phyloP scores from a whole-genome alignment of 2,113 vertebrate genomes.

The Dromiciops gliroides region DNA sequence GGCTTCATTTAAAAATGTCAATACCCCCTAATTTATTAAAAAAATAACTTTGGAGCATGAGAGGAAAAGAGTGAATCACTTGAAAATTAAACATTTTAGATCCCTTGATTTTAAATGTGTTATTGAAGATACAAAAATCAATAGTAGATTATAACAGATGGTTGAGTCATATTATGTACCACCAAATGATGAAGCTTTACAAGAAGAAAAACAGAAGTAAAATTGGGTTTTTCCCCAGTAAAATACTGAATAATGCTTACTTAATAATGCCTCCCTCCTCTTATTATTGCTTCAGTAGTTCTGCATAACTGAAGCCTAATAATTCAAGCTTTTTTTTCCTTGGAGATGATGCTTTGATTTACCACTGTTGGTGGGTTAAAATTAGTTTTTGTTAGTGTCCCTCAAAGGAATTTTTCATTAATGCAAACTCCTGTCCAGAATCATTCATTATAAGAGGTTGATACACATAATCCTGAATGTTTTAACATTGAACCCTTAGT shows the following conservation, averaged over 20 bases:
- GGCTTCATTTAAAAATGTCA: slow-evolving; percentile 66
- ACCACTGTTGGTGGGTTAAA: slow-evolving; percentile 20
- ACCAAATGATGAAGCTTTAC: slow-evolving; percentile 67
- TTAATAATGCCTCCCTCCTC: slow-evolving; percentile 52
- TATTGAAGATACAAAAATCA: slow-evolving; percentile 75
- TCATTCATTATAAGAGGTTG: background rate
- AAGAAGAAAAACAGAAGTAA: slow-evolving; percentile 61
- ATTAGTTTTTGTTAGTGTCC: slow-evolving; percentile 12
- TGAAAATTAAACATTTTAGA: slow-evolving; percentile 78
- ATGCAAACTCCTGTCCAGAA: background rate
- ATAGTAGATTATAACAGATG: slow-evolving; percentile 69
- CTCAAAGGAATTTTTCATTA: slow-evolving; percentile 23
- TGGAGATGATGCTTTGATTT: slow-evolving; percentile 17
- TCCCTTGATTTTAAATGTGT: slow-evolving; percentile 73
- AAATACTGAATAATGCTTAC: slow-evolving; percentile 61
- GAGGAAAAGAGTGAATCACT: slow-evolving; percentile 67
- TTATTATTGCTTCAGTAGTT: slow-evolving; percentile 24
- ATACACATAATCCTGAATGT: background rate
- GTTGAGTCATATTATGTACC: slow-evolving; percentile 60
- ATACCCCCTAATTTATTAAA: slow-evolving; percentile 70
- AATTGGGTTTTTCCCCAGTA: slow-evolving; percentile 57
- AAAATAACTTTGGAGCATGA: slow-evolving; percentile 68
- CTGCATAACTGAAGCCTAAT: slow-evolving; percentile 36
- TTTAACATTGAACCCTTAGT: slow-evolving; percentile 12
- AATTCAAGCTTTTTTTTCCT: background rate